Percentiles rank a stretch among this genome's conserved stretches.
phyloP scores from a whole-genome alignment of 2,888 invertebrate genomes.

The Drosophila barbarae region DNA sequence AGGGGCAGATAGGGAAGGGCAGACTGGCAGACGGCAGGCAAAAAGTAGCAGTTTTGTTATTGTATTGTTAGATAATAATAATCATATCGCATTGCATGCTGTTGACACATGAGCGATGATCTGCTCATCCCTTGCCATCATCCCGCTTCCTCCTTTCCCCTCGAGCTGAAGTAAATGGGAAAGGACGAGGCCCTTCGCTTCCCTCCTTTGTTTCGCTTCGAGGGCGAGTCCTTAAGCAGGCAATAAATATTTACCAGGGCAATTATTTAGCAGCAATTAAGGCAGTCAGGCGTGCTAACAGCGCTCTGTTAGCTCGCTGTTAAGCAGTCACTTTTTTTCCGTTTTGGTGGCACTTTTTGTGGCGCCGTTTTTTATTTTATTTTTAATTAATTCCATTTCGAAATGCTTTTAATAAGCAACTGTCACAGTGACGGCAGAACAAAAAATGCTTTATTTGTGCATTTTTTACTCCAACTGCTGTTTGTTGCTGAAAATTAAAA shows the following conservation, averaged over 20 bases:
- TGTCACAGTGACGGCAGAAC: constrained; percentile 25
- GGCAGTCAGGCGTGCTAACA: constrained; percentile 12
- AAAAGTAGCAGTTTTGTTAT: constrained; percentile 70
- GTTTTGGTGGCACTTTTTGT: constrained; percentile 3
- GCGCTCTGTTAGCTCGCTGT: constrained; percentile 21
- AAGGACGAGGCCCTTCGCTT: neutral
- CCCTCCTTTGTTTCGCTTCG: constrained; percentile 24
- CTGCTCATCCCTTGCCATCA: constrained; percentile 52
- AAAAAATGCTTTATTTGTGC: constrained; percentile 45
- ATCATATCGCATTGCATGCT: constrained; percentile 73
- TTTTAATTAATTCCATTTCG: constrained; percentile 55
- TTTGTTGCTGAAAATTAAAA: constrained; percentile 57
- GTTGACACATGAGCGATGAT: constrained; percentile 74
- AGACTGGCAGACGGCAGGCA: constrained; percentile 49
- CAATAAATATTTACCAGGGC: constrained; percentile 51
- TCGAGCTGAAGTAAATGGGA: constrained; percentile 6
- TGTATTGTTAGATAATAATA: constrained; percentile 73
- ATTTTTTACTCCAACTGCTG: constrained; percentile 32
- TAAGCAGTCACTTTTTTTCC: constrained; percentile 6
- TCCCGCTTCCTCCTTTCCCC: constrained; percentile 21
- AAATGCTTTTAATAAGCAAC: constrained; percentile 60
- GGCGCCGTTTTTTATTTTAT: constrained; percentile 25
- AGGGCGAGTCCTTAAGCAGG: constrained; percentile 44
- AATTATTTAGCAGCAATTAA: constrained; percentile 53
- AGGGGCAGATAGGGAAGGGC: constrained; percentile 4